phyloP scores from a whole-genome alignment of 2,797 vertebrate genomes.

The Hirundo rustica region DNA sequence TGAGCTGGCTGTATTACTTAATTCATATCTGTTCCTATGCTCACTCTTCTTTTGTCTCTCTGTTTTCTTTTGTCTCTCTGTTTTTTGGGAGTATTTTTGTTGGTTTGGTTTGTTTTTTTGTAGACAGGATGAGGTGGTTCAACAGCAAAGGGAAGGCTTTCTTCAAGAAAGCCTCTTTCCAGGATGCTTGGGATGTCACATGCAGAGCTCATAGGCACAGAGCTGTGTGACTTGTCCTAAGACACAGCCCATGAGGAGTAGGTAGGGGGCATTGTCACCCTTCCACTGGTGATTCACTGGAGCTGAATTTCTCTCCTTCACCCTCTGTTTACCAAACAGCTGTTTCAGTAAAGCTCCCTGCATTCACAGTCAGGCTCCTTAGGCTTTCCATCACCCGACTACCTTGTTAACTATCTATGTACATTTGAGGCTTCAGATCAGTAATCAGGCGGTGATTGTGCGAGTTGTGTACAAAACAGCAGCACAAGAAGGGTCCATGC shows the following conservation, averaged over 20 bases:
- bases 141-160: neutral
- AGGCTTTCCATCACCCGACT: neutral
- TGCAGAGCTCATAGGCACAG: neutral
- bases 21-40: neutral
- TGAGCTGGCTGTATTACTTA: neutral
- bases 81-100: neutral
- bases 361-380: neutral
- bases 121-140: neutral
- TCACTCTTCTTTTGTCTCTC: neutral
- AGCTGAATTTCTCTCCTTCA: neutral
- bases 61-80: neutral
- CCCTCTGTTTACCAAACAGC: neutral
- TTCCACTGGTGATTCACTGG: neutral
- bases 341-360: neutral
- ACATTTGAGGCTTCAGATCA: neutral
- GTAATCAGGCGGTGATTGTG: neutral
- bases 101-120: neutral
- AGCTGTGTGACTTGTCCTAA: neutral
- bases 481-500: neutral
- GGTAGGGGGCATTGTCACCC: conserved; percentile 36
- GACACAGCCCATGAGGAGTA: neutral
- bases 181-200: neutral
- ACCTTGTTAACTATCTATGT: neutral
- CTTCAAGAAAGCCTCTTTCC: neutral
- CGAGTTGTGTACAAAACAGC: neutral